Evolutionary conservation across 2,797 vertebrate genomes (phyloP).

Genomic region (Limnodromus scolopaceus): DNA sequence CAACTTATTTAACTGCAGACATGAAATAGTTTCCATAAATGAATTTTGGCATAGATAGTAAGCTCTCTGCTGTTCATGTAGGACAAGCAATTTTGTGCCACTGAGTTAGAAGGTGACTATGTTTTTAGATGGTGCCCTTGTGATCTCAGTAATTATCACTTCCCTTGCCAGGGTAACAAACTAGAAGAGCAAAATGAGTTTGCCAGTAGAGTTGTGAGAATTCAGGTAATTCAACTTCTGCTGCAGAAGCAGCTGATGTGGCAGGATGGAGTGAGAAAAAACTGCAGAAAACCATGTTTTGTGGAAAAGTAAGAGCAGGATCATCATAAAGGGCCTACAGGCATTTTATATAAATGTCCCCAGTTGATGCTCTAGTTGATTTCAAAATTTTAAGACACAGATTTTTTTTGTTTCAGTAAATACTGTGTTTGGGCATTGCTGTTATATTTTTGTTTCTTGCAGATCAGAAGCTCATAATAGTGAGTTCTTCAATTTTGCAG

Average conservation of each 20-base stretch:
- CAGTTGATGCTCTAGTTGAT: background rate
- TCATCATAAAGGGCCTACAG: background rate
- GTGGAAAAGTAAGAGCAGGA: background rate
- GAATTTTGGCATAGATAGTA: background rate
- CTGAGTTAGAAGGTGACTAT: slow-evolving; percentile 14
- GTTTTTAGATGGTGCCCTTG: background rate
- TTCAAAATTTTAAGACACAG: background rate
- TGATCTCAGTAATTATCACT: slow-evolving; percentile 40
- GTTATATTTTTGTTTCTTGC: background rate
- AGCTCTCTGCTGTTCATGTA: background rate
- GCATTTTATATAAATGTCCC: background rate
- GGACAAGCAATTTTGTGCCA: background rate
- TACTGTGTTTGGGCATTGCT: background rate
- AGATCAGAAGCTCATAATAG: background rate
- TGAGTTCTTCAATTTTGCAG: background rate
- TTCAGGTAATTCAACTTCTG: background rate
- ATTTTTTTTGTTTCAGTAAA: background rate
- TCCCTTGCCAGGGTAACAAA: slow-evolving; percentile 7
- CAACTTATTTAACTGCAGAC: background rate
- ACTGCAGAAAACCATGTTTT: background rate
- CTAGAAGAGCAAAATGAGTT: background rate
- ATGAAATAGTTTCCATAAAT: background rate
- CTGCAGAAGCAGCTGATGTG: background rate
- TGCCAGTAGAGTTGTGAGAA: background rate
- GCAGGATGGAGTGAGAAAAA: background rate